Percentiles rank a stretch among this genome's conserved stretches.
phyloP scores from a whole-genome alignment of 2,113 vertebrate species.

The Dasypus novemcinctus region DNA sequence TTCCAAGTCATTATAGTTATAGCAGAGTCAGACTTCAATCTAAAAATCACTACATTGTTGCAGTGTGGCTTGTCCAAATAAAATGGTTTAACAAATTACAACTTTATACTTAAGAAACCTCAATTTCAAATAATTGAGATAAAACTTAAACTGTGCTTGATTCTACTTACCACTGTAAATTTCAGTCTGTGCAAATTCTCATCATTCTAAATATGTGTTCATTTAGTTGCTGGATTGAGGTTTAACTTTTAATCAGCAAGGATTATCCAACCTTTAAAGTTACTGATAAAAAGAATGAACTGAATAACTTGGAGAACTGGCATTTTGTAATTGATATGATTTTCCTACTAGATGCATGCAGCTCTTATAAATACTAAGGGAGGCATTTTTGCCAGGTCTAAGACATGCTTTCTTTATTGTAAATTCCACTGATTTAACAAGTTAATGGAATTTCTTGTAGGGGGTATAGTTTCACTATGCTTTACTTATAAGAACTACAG shows the following conservation, averaged over 20 bases:
- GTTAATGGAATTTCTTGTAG: slow-evolving; percentile 75
- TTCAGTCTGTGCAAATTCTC: slow-evolving; percentile 77
- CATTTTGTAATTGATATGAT: slow-evolving; percentile 73
- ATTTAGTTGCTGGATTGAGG: slow-evolving; percentile 69
- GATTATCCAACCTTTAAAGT: slow-evolving; percentile 76
- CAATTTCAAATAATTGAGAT: slow-evolving; percentile 75
- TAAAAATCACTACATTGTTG: slow-evolving; percentile 68
- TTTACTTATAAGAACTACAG: slow-evolving; percentile 70
- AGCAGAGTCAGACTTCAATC: slow-evolving; percentile 67
- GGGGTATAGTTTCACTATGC: slow-evolving; percentile 73
- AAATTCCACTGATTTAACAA: slow-evolving; percentile 75
- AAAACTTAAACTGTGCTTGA: slow-evolving; percentile 81
- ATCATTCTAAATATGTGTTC: slow-evolving; percentile 66
- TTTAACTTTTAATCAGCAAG: slow-evolving; percentile 74
- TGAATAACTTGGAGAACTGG: slow-evolving; percentile 72
- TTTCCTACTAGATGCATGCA: slow-evolving; percentile 80
- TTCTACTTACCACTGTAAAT: slow-evolving; percentile 70
- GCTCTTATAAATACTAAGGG: slow-evolving; percentile 79
- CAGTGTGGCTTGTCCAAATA: slow-evolving; percentile 72
- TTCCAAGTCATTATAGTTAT: slow-evolving; percentile 66
- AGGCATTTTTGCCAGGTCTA: slow-evolving; percentile 75
- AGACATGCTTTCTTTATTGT: slow-evolving; percentile 77
- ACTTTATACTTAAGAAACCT: slow-evolving; percentile 71
- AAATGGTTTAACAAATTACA: slow-evolving; percentile 62
- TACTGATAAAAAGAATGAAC: slow-evolving; percentile 72